phyloP scores from a whole-genome alignment of 2,113 vertebrate species.

The Marcusenius ussheri region DNA sequence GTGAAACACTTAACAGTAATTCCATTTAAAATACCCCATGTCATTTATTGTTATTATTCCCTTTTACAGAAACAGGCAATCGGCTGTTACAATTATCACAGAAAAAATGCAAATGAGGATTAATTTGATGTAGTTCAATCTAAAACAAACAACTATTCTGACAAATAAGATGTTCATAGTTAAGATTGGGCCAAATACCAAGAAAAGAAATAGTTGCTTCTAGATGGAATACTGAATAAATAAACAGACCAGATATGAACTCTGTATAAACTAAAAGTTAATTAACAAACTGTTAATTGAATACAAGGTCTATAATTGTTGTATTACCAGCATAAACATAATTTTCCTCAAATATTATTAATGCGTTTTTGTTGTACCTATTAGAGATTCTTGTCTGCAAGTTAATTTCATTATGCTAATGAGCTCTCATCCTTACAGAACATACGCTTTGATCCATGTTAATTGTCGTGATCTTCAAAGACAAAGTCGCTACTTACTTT shows the following conservation, averaged over 20 bases:
- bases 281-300: conserved; percentile 92
- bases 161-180: conserved; percentile 21
- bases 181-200: conserved; percentile 20
- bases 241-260: conserved; percentile 44
- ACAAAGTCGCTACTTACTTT: conserved; percentile 87
- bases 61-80: conserved; percentile 19
- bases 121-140: conserved; percentile 31
- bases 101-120: conserved; percentile 23
- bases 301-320: conserved; percentile 85
- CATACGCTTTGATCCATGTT: conserved; percentile 93
- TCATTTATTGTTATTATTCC: conserved; percentile 16
- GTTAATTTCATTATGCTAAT: conserved; percentile 98
- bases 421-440: conserved; percentile 85
- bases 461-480: conserved; percentile 97
- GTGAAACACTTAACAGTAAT: conserved; percentile 15
- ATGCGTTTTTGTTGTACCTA: conserved; percentile 82
- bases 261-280: conserved; percentile 83
- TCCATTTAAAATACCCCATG: conserved; percentile 1
- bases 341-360: conserved; percentile 85
- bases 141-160: conserved; percentile 30
- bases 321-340: conserved; percentile 89
- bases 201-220: conserved; percentile 22
- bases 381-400: conserved; percentile 87
- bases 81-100: conserved; percentile 22
- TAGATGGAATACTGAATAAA: conserved; percentile 40